A percentile compares a stretch with the other conserved stretches of the same genome.
These are phyloP conservation scores for Rhodeus uyekii DNA, from an alignment of 2,797 vertebrate species.

Conservation along the genomic window DNA sequence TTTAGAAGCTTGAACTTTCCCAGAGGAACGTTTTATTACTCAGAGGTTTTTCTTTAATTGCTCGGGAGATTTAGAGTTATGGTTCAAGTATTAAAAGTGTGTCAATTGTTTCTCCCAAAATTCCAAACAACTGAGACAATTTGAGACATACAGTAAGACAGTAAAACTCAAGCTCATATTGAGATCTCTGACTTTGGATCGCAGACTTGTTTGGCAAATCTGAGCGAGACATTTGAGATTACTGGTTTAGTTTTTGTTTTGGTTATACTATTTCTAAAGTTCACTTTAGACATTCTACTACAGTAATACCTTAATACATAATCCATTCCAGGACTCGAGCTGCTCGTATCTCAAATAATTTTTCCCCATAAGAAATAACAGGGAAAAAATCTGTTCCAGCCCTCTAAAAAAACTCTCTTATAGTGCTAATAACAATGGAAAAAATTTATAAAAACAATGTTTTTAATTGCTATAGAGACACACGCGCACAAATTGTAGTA, in stretches of 20 bases:
- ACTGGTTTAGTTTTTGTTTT: background rate
- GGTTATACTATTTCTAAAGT: background rate
- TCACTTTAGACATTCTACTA: background rate
- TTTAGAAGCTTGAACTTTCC: conserved; percentile 66
- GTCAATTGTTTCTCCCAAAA: background rate
- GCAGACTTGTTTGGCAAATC: background rate
- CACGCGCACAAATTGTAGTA: too few species aligned
- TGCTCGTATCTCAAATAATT: too few species aligned
- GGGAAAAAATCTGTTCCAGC: too few species aligned
- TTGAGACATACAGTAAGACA: background rate
- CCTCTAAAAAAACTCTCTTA: too few species aligned
- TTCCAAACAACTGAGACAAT: background rate
- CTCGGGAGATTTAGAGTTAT: background rate
- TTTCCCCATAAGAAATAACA: too few species aligned
- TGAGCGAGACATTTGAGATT: background rate
- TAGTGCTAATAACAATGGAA: too few species aligned
- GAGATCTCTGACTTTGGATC: background rate
- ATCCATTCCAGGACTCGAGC: too few species aligned
- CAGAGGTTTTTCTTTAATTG: background rate
- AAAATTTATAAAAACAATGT: too few species aligned
- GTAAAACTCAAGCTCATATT: background rate
- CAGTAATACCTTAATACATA: too few species aligned
- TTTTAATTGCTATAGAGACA: too few species aligned
- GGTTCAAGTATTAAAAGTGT: background rate
- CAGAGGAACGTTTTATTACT: conserved; percentile 18